Base-by-base conservation (phyloP, 2,888 invertebrate genomes). In the Argyra leucocephala region DNA sequence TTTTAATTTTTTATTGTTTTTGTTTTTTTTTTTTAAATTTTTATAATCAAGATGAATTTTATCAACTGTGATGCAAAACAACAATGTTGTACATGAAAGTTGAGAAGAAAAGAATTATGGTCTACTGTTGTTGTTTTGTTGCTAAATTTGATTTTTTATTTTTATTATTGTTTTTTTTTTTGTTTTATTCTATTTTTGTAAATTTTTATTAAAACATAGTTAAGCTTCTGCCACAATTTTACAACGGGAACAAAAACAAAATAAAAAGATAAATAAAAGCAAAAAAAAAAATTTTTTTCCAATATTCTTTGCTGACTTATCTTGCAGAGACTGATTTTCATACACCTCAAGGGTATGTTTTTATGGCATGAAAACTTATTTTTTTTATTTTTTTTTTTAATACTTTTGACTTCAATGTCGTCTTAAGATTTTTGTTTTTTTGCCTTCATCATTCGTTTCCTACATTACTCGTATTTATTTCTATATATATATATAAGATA, bases 71-170 rank as follows among this genome's bases (percentile, higher is more conserved):
- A 48, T 48, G 48, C 48, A 48, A 31, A 48, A 48, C 48, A 48
- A 48, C 48, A 48, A 48, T 48, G 48, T 48, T 48, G 48, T 48
- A 48, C 48, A 48, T 48, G 48, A 48, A 48, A 48, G 48, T 48
- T 48, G 15, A 48, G 31, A n/a, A 31, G 10, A 48, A 48, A 48
- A 48, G 48, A 48, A 48, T 48, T 48, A 48, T 48, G 48, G 48
- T 48, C 48, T 48, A 18, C 5, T 48, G 5, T 48, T 48, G 3
- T 48, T 48, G 7, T 48, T 48, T 18, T n/a, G 12, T 48, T 48
- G 2, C n/a, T 48, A 15, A 18, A 18, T 48, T 48, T 31, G 9
- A 31, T 37, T 37, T 37, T 37, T 48, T 48, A 5, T 48, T 48
- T 48, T 48, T n/a, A 2, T 15, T 48, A 48, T 48, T 48, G 9